A percentile compares a stretch with the other conserved stretches of the same genome.
These are phyloP conservation scores for Acronicta psi DNA, from an alignment of 2,888 invertebrate genomes.

Conservation along the genomic window DNA sequence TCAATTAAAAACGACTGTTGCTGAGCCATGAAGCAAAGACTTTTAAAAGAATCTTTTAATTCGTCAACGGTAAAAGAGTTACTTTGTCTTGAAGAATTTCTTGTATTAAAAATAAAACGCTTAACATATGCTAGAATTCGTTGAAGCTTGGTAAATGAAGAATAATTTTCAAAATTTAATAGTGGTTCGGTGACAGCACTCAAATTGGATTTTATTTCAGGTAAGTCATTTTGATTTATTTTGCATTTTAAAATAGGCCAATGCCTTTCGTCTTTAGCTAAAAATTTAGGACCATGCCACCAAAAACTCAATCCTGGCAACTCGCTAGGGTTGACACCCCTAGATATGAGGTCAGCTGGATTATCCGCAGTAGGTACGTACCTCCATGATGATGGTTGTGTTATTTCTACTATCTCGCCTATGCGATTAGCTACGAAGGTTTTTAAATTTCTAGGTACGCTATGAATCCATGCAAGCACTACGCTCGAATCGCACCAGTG, in stretches of 20 bases:
- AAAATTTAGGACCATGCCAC: neutral
- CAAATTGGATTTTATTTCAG: neutral
- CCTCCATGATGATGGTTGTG: conserved; percentile 3
- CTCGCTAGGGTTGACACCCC: neutral
- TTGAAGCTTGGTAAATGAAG: conserved; percentile 2
- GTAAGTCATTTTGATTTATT: neutral
- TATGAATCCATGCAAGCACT: neutral
- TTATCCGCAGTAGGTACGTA: neutral
- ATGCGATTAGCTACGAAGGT: conserved; percentile 5
- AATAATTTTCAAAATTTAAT: neutral
- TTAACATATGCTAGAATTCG: neutral
- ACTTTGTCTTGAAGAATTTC: neutral
- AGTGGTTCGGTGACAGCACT: neutral
- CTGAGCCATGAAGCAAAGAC: neutral
- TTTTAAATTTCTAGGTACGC: neutral
- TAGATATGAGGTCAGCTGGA: conserved; percentile 5
- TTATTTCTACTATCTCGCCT: neutral
- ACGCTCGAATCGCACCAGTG: neutral
- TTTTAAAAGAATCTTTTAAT: neutral
- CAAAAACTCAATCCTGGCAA: neutral
- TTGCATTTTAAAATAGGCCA: neutral
- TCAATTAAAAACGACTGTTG: neutral
- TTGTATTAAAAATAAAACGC: conserved; percentile 1
- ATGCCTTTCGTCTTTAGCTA: neutral
- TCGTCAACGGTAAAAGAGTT: neutral